Conservation (phyloP, 2,113 vertebrate species). For the Sula dactylatra region DNA sequence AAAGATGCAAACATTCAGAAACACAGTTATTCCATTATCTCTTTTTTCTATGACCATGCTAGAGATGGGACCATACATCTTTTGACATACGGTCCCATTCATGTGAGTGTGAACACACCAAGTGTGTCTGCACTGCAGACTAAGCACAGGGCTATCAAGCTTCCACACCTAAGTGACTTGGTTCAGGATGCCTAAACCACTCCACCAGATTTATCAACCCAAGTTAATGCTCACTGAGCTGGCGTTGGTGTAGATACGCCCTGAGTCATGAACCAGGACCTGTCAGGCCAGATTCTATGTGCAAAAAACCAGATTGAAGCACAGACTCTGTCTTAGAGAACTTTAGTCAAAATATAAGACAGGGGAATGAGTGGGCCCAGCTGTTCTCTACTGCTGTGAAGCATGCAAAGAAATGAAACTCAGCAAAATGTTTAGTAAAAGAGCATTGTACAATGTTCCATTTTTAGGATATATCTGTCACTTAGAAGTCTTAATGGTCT, state of each 20-base stretch:
- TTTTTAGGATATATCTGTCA: background rate
- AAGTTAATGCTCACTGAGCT: background rate
- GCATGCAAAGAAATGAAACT: background rate
- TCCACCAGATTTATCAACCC: background rate
- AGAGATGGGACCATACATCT: background rate
- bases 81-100: background rate
- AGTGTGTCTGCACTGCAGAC: background rate
- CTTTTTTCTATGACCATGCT: background rate
- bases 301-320: background rate
- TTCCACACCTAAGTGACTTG: background rate
- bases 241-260: background rate
- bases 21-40: background rate
- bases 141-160: background rate
- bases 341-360: background rate
- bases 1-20: background rate
- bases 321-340: background rate
- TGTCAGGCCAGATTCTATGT: background rate
- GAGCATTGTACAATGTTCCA: background rate
- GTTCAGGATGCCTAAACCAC: background rate
- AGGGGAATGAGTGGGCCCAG: background rate
- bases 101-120: fast-evolving
- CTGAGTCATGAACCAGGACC: background rate
- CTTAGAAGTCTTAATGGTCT: background rate
- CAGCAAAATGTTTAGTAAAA: background rate
- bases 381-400: background rate